Base-by-base conservation (phyloP, 2,113 vertebrate species). In the Crotalus viridis region DNA sequence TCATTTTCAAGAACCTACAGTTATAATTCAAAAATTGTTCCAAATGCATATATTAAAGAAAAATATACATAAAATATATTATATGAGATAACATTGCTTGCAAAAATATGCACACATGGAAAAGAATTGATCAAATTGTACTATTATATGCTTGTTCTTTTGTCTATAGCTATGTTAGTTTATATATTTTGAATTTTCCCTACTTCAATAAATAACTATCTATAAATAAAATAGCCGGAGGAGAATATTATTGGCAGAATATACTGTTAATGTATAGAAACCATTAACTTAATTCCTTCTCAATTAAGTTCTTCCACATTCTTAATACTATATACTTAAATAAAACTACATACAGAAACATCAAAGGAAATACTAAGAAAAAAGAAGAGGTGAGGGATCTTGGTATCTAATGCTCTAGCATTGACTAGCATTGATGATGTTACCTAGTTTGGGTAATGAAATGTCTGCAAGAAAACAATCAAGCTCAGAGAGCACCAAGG, bases 261-360 rank as follows among this genome's bases (percentile, higher is more conserved):
- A 74, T 87, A 94, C 5, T 64, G 0, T 91, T 7, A 33, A 94
- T 86, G 87, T 46, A 61, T 94, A 93, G 92, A 94, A 93, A 94
- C 87, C 92, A 95, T 5, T 24, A 93, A 93, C 61, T 95, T 95
- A 57, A 57, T 48, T 10, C 15, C 10, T 91, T 89, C 2, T 51
- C 81, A 55, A 12, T 2, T 87, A 87, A 55, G 26, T 33, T 26
- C 43, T 52, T 61, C 19, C 10, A 57, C n/a, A 61, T 28, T 48
- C 21, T n/a, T 69, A 85, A 89, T 28, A 54, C 12, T 43, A 52
- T n/a, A 33, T 17, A 57, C 48, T 12, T 24, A 89, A 59, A 89
- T 24, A 19, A n/a, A 15, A 1, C n/a, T 46, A 28, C 43, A 93
- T 55, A 90, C 48, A 51, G 48, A 51, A 61, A 57, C 55, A 90